Conservation (phyloP, 2,113 vertebrate species). For the Etheostoma spectabile region DNA sequence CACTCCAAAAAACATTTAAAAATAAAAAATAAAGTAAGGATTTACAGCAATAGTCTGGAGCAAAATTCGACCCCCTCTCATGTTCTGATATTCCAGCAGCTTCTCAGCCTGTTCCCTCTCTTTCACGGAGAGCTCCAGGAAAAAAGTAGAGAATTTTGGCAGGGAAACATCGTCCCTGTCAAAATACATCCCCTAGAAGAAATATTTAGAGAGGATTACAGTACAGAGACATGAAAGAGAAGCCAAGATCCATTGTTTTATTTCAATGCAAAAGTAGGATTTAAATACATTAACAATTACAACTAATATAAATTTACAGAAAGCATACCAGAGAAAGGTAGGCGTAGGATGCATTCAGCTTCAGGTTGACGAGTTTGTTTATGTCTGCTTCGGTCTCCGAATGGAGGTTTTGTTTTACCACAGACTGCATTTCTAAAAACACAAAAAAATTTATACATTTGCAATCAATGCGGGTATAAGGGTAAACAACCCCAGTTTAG, state of each 20-base stretch:
- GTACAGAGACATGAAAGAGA: neutral
- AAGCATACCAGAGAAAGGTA: conserved; percentile 77
- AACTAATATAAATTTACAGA: neutral
- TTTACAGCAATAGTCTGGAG: conserved; percentile 80
- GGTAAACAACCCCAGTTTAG: neutral
- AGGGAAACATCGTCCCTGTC: conserved; percentile 83
- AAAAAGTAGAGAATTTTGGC: conserved; percentile 82
- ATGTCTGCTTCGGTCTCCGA: conserved; percentile 77
- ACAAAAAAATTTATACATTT: neutral
- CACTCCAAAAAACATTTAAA: neutral
- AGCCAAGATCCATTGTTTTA: too few relatives aligned
- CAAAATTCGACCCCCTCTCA: conserved; percentile 80
- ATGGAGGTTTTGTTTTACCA: conserved; percentile 81
- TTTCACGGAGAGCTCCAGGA: conserved; percentile 77
- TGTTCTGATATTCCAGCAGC: conserved; percentile 83
- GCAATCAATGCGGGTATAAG: neutral
- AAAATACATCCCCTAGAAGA: conserved; percentile 83
- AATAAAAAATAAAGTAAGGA: neutral
- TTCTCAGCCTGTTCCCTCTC: conserved; percentile 81
- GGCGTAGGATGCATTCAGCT: conserved; percentile 81
- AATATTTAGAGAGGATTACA: neutral
- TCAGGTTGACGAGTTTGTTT: conserved; percentile 82
- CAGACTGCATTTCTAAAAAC: conserved; percentile 80
- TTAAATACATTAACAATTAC: neutral
- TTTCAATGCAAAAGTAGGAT: neutral